Evolutionary conservation across 2,113 vertebrate species (phyloP).

Genomic region (Proterorhinus semilunaris): DNA sequence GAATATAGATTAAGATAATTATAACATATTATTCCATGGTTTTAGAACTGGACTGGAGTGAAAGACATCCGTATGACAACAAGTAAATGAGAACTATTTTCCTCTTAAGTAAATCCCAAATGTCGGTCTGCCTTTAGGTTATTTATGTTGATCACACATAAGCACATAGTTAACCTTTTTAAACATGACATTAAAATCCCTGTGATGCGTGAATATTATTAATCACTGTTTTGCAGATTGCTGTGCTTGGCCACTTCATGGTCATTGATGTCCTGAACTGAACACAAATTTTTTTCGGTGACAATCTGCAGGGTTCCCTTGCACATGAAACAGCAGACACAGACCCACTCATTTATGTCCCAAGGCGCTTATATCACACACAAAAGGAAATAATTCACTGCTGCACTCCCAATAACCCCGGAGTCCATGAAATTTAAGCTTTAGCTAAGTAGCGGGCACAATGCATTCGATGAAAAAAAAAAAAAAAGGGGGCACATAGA

Average conservation of each 20-base stretch:
- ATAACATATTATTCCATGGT: background rate
- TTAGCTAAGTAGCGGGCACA: conserved; percentile 47
- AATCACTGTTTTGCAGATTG: conserved; percentile 8
- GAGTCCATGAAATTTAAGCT: conserved; percentile 68
- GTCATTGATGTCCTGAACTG: conserved; percentile 30
- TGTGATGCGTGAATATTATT: conserved; percentile 1
- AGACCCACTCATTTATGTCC: conserved; percentile 22
- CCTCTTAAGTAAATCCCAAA: background rate
- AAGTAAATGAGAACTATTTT: no score
- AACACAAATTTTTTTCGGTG: conserved; percentile 41
- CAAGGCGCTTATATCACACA: conserved; percentile 58
- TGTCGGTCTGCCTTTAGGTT: background rate
- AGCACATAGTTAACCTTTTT: conserved; percentile 4
- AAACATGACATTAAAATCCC: conserved; percentile 7
- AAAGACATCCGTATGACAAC: no score
- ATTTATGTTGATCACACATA: background rate
- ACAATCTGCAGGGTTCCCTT: conserved; percentile 17
- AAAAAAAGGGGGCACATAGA: conserved; percentile 32
- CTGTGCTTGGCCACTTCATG: conserved; percentile 10
- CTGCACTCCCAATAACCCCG: conserved; percentile 69
- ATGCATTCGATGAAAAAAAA: conserved; percentile 47
- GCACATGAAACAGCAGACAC: conserved; percentile 14
- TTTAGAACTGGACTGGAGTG: no score
- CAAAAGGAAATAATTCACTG: conserved; percentile 63
- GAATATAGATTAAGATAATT: conserved; percentile 6